Base-by-base conservation (phyloP, 2,113 vertebrate genomes). In the Pyxicephalus adspersus region DNA sequence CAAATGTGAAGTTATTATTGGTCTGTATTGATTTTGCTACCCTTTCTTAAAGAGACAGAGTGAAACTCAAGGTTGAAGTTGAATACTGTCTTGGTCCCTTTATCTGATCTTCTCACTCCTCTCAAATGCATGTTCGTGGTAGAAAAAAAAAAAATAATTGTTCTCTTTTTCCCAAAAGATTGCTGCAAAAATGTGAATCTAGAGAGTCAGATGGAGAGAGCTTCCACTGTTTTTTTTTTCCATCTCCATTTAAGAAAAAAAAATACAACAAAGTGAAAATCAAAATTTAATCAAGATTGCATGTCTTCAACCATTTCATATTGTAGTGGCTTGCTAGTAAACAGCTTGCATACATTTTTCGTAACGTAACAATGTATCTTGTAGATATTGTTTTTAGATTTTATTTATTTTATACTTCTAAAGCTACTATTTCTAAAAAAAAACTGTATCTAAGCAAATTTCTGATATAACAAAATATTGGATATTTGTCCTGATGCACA, bases 1-100 rank as follows among this genome's bases (percentile, higher is more conserved):
- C 91, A 94, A 94, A 94, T 94, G 93, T 94, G 93, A 94, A 94
- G 93, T 94, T 94, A 94, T 92, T 94, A 94, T 93, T 94, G 92
- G 92, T 92, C 93, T 92, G 91, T 94, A 93, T 94, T 95, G 94
- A 95, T 95, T 95, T 95, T 91, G 87, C 90, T 90, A 91, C 90
- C 90, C 89, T 88, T 88, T 89, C 89, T 91, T 91, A 89, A 90
- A 89, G 86, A 90, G 87, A 89, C 87, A 92, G 90, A 87, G 81
- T 89, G 86, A 91, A 88, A 87, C 91, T 90, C 93, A 90, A 92
- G 94, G 92, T 90, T 92, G 91, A 92, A 89, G 89, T 86, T 92
- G 90, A 93, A 94, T 94, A 92, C 90, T 91, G 88, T 90, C 89
- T 93, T 88, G 80, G 84, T 89, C 91, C 38, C 90, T 93, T 93